A percentile compares a stretch with the other conserved stretches of the same genome.
phyloP scores from a whole-genome alignment of 2,113 vertebrate genomes.

The Mobula birostris region DNA sequence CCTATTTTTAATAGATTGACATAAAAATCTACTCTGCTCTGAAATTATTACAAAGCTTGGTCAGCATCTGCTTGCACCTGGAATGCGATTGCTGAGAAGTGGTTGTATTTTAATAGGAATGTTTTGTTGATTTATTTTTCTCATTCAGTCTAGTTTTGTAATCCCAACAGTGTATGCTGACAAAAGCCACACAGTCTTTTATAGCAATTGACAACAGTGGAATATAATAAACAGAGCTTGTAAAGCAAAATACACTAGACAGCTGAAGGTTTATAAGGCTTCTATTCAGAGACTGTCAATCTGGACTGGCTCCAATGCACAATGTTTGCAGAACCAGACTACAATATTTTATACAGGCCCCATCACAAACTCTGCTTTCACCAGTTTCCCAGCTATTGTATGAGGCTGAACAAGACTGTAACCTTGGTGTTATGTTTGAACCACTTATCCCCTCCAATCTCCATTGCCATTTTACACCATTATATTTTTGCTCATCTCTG shows the following conservation, averaged over 20 bases:
- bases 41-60: constrained; percentile 6
- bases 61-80: constrained; percentile 25
- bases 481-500: no score
- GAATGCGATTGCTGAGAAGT: background rate
- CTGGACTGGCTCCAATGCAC: background rate
- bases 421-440: no score
- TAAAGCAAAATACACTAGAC: background rate
- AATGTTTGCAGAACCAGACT: background rate
- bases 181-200: constrained; percentile 16
- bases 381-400: no score
- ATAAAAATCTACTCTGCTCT: background rate
- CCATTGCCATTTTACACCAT: no score
- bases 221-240: constrained; percentile 1
- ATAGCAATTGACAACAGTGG: background rate
- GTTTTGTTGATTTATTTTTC: constrained; percentile 17
- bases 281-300: background rate
- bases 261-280: background rate
- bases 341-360: background rate
- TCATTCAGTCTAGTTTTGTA: background rate
- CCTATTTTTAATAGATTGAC: constrained; percentile 20
- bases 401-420: no score
- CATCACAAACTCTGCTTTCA: no score
- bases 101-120: constrained; percentile 7
- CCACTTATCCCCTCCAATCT: no score
- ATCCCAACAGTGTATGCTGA: background rate